Conservation (phyloP, 2,888 invertebrate genomes). For the Idaea biselata region DNA sequence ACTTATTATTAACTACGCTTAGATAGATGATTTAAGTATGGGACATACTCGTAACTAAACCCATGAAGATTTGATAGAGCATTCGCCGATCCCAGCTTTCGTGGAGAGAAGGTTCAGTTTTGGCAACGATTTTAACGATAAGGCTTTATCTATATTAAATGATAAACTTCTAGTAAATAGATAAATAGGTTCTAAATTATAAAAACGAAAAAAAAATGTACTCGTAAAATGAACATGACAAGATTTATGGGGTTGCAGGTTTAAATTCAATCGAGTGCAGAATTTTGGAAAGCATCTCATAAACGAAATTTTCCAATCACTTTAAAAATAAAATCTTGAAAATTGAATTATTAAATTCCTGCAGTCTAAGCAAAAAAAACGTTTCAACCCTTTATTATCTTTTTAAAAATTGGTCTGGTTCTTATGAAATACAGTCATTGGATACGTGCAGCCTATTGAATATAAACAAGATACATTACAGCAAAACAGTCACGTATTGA, state of each 20-base stretch:
- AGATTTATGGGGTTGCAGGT: too few relatives aligned
- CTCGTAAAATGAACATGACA: too few relatives aligned
- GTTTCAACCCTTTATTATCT: not conserved
- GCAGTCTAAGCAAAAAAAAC: not conserved
- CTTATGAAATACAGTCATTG: slow-evolving; percentile 4
- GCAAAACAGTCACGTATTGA: slow-evolving; percentile 20
- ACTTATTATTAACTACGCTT: not conserved
- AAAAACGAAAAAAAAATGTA: too few relatives aligned
- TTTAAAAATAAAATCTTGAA: not conserved
- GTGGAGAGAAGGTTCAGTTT: not conserved
- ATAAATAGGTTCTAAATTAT: too few relatives aligned
- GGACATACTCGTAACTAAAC: not conserved
- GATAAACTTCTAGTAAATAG: too few relatives aligned
- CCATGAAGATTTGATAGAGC: not conserved
- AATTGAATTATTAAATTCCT: not conserved
- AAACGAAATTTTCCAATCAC: too few relatives aligned
- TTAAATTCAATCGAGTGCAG: too few relatives aligned
- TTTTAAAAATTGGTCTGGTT: slow-evolving; percentile 1
- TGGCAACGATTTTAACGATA: not conserved
- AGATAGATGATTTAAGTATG: not conserved
- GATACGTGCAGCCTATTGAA: slow-evolving; percentile 9
- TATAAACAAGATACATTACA: slow-evolving; percentile 14
- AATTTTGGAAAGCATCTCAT: too few relatives aligned
- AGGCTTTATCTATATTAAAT: not conserved
- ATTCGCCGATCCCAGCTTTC: not conserved